These are phyloP conservation scores for Hyperoplus lanceolatus DNA, from an alignment of 2,797 vertebrate genomes.

Conservation along the genomic window DNA sequence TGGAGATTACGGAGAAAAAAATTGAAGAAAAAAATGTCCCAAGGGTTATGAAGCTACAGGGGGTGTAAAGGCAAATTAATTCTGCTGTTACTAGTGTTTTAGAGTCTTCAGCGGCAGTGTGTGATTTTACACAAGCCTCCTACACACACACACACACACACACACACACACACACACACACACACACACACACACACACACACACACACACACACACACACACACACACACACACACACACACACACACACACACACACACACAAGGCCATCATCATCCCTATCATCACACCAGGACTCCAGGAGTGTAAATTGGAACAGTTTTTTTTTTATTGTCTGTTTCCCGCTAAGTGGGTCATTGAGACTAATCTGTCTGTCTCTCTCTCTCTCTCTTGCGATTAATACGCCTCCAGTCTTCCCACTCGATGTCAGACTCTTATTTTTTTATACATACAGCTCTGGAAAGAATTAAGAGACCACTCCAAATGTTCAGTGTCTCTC, in stretches of 20 bases:
- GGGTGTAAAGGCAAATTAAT: slow-evolving; percentile 9
- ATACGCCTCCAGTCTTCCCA: slow-evolving; percentile 36
- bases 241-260: too few relatives aligned
- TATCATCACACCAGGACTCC: slow-evolving; percentile 23
- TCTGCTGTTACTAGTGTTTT: neutral
- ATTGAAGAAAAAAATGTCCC: neutral
- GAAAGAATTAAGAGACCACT: too few relatives aligned
- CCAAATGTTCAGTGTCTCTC: too few relatives aligned
- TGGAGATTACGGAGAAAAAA: slow-evolving; percentile 2
- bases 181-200: too few relatives aligned
- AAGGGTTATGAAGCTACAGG: neutral
- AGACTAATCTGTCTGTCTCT: slow-evolving; percentile 49
- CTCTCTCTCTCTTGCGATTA: slow-evolving; percentile 28
- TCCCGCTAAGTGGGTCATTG: slow-evolving; percentile 70
- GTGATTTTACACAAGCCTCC: neutral
- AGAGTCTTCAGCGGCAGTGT: neutral
- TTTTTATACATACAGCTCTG: too few relatives aligned
- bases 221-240: too few relatives aligned
- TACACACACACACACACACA: neutral
- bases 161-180: too few relatives aligned
- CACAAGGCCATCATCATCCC: slow-evolving; percentile 2
- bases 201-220: too few relatives aligned
- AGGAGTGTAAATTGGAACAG: slow-evolving; percentile 57
- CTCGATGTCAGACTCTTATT: slow-evolving; percentile 17
- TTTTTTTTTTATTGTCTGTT: slow-evolving; percentile 42